phyloP scores from a whole-genome alignment of 1,140 invertebrate species.

The Formica exsecta region DNA sequence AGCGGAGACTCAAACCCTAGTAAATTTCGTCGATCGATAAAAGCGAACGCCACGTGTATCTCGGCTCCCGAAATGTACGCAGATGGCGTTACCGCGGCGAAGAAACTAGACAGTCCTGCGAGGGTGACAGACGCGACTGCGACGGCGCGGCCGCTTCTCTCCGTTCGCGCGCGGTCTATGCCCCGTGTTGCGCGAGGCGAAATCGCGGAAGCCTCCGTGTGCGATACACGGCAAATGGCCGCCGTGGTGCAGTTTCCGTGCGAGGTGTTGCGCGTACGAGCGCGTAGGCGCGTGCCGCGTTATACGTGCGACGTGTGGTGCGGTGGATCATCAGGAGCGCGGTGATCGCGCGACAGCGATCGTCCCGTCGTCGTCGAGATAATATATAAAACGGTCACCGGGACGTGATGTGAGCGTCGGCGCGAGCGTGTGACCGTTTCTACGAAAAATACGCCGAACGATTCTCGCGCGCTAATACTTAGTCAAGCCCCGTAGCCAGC shows the following conservation, averaged over 20 bases:
- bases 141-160: no score
- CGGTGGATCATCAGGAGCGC: not conserved
- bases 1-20: no score
- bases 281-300: constrained; percentile 42
- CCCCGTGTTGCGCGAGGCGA: constrained; percentile 51
- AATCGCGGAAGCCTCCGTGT: constrained; percentile 72
- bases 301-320: constrained; percentile 28
- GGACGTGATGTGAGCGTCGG: constrained; percentile 61
- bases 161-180: constrained; percentile 13
- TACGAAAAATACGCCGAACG: constrained; percentile 2
- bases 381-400: not conserved
- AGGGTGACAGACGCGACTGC: no score
- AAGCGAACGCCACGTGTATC: no score
- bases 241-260: constrained; percentile 69
- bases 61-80: no score
- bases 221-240: constrained; percentile 80
- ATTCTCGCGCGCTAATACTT: not conserved
- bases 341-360: not conserved
- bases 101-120: no score
- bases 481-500: not conserved
- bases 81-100: no score
- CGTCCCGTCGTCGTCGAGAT: constrained; percentile 9
- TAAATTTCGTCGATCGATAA: no score
- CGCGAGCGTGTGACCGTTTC: constrained; percentile 47
- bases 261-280: constrained; percentile 63